phyloP scores from a whole-genome alignment of 2,888 invertebrate genomes.

The Hemaris fuciformis region DNA sequence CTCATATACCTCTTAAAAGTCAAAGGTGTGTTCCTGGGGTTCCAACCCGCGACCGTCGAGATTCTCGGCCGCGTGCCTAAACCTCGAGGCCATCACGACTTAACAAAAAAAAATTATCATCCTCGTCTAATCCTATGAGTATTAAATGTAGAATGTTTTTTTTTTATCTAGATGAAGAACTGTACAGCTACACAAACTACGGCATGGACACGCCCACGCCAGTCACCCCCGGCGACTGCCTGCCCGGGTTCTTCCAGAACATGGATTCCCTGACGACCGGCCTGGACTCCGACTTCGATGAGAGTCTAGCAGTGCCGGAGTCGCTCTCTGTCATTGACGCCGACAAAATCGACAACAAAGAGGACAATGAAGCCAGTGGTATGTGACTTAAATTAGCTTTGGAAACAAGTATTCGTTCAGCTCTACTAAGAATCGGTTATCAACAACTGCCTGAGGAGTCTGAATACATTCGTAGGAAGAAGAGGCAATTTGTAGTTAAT shows the following conservation, averaged over 20 bases:
- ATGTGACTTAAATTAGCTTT: conserved; percentile 20
- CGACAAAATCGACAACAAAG: conserved; percentile 61
- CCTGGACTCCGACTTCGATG: conserved; percentile 89
- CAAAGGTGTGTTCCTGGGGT: too few relatives aligned
- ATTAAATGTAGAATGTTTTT: not conserved
- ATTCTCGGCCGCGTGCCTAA: too few relatives aligned
- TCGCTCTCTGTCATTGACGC: conserved; percentile 85
- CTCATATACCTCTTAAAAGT: too few relatives aligned
- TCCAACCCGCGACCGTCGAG: too few relatives aligned
- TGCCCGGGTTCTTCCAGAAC: conserved; percentile 71
- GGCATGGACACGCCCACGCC: conserved; percentile 74
- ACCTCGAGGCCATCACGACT: too few relatives aligned
- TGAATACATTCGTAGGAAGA: too few relatives aligned
- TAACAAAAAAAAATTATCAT: too few relatives aligned
- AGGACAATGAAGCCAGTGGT: conserved; percentile 52
- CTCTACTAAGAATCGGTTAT: too few relatives aligned
- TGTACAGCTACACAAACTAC: conserved; percentile 74
- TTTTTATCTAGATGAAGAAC: conserved; percentile 62
- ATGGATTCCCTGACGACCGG: conserved; percentile 78
- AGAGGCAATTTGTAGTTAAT: too few relatives aligned
- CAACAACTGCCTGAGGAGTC: too few relatives aligned
- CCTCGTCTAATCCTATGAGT: too few relatives aligned
- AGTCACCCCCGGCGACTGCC: conserved; percentile 60
- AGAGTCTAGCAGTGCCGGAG: conserved; percentile 88
- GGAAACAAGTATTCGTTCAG: not conserved